Conservation (phyloP, 2,888 invertebrate species). For the Itoplectis maculator region DNA sequence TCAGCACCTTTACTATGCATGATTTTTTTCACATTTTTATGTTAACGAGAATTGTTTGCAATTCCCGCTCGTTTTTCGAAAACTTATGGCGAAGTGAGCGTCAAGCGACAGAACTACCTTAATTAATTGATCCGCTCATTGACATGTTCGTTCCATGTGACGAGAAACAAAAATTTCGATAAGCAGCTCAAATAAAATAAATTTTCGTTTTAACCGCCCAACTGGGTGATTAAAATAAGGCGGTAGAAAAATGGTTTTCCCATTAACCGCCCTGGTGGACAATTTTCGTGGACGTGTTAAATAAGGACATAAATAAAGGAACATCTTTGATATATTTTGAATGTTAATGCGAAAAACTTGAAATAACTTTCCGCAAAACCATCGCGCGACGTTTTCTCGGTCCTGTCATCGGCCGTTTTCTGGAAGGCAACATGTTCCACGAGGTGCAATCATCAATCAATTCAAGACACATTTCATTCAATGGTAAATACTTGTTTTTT, state of each 20-base stretch:
- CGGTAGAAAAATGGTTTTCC: too few relatives aligned
- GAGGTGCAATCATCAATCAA: background rate
- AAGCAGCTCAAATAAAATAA: too few relatives aligned
- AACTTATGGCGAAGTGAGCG: too few relatives aligned
- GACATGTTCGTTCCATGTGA: too few relatives aligned
- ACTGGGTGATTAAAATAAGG: too few relatives aligned
- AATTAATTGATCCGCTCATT: background rate
- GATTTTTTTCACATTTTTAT: too few relatives aligned
- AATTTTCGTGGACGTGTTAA: slow-evolving; percentile 29
- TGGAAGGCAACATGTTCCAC: slow-evolving; percentile 6
- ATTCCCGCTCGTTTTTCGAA: too few relatives aligned
- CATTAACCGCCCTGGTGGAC: background rate
- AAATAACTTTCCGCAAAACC: slow-evolving; percentile 16
- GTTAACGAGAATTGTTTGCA: too few relatives aligned
- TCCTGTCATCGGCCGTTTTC: slow-evolving; percentile 17
- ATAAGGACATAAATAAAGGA: slow-evolving; percentile 46
- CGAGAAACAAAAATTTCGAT: too few relatives aligned
- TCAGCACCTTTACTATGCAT: too few relatives aligned
- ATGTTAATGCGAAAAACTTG: slow-evolving; percentile 19
- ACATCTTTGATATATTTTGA: slow-evolving; percentile 49
- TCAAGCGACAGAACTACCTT: too few relatives aligned
- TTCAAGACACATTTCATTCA: slow-evolving; percentile 30
- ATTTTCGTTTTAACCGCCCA: too few relatives aligned
- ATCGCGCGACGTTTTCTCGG: background rate
- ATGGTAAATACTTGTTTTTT: slow-evolving; percentile 10